phyloP scores from a whole-genome alignment of 2,797 vertebrate species.

The Trachurus trachurus region DNA sequence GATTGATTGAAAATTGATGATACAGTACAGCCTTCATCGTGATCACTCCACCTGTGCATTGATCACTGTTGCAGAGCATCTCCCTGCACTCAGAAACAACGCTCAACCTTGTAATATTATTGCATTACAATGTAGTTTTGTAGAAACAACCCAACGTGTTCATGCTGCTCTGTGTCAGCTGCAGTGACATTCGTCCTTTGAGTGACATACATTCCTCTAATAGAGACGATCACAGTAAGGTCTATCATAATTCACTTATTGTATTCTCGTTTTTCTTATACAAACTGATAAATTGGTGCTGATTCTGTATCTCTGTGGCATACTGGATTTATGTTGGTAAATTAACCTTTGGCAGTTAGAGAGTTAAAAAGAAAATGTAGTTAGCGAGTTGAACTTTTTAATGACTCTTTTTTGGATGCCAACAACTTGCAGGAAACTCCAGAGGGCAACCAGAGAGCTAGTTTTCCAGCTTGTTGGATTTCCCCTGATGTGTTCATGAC shows the following conservation, averaged over 20 bases:
- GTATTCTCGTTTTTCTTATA: neutral
- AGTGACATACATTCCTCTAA: neutral
- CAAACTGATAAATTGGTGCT: neutral
- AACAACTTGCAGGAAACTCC: neutral
- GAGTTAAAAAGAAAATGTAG: constrained; percentile 42
- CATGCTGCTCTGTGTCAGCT: neutral
- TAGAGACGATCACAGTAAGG: neutral
- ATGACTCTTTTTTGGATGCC: constrained; percentile 15
- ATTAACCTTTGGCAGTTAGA: constrained; percentile 36
- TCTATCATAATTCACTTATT: neutral
- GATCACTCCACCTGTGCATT: constrained; percentile 6
- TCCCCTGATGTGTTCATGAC: neutral
- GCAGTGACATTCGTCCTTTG: neutral
- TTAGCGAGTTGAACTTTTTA: constrained; percentile 53
- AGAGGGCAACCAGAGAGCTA: neutral
- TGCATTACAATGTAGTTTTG: neutral
- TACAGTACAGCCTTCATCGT: no score
- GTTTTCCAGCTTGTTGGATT: neutral
- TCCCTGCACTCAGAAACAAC: neutral
- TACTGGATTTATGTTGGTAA: neutral
- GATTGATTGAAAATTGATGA: neutral
- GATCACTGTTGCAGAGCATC: neutral
- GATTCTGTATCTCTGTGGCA: neutral
- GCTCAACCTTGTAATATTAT: neutral
- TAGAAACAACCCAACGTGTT: no score